Evolutionary conservation across 35 echinoderm and acorn worm genomes (phyloP).

Genomic region (Lytechinus variegatus): DNA sequence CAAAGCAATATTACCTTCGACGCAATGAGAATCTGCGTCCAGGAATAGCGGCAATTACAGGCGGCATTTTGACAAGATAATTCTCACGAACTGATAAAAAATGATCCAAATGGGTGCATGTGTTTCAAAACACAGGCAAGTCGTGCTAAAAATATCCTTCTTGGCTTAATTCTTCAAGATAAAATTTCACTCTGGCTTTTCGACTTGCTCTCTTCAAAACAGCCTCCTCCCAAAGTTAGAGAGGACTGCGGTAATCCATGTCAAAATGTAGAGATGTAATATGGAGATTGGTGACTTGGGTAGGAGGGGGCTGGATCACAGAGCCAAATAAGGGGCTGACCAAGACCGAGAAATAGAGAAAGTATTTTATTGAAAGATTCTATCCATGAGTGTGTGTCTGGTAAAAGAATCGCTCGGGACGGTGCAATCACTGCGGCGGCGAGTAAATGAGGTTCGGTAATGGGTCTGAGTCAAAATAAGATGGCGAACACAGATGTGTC

Average conservation of each 20-base stretch:
- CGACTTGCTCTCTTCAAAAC: neutral
- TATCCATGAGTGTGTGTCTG: neutral
- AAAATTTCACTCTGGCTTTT: neutral
- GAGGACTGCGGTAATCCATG: neutral
- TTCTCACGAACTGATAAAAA: neutral
- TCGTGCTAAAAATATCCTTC: neutral
- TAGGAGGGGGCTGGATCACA: neutral
- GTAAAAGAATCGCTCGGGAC: neutral
- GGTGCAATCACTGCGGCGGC: neutral
- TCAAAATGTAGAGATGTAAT: neutral
- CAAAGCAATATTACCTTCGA: conserved; percentile 21
- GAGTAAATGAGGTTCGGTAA: neutral
- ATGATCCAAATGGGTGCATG: conserved; percentile 11
- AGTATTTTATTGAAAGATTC: neutral
- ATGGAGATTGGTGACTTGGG: neutral
- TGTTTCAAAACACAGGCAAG: neutral
- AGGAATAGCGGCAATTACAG: conserved; percentile 49
- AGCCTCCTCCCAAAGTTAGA: neutral
- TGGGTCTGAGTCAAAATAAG: neutral
- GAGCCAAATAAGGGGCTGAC: neutral
- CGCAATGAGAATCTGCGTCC: conserved; percentile 35
- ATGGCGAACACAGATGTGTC: conserved; percentile 4
- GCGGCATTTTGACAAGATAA: conserved; percentile 32
- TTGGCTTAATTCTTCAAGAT: neutral
- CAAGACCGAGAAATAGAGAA: neutral